Percentiles rank a stretch among this genome's conserved stretches.
Evolutionary conservation across 2,113 vertebrate genomes (phyloP).

Genomic region (Trachemys scripta): DNA sequence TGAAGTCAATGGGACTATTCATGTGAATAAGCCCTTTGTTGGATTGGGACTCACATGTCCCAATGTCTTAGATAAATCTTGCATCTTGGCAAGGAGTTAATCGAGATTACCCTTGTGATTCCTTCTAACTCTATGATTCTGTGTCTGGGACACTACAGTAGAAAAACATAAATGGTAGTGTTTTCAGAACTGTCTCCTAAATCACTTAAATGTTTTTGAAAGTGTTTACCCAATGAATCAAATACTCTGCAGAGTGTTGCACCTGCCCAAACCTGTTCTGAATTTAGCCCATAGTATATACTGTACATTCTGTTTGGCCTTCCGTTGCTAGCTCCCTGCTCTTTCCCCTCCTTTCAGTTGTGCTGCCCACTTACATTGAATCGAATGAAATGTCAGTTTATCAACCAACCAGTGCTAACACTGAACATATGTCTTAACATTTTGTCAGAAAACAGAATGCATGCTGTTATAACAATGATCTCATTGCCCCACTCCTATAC

Average conservation of each 20-base stretch:
- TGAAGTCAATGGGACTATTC: background rate
- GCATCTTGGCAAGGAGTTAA: too few relatives aligned
- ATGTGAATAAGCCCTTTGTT: background rate
- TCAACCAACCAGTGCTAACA: background rate
- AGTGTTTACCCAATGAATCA: background rate
- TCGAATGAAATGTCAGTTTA: background rate
- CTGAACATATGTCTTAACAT: background rate
- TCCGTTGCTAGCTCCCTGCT: background rate
- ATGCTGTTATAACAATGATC: background rate
- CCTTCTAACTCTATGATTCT: too few relatives aligned
- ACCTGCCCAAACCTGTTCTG: background rate
- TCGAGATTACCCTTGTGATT: too few relatives aligned
- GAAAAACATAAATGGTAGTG: background rate
- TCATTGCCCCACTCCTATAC: background rate
- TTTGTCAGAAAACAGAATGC: background rate
- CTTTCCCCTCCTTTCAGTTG: background rate
- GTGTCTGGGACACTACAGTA: background rate
- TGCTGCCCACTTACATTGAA: background rate
- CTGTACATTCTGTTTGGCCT: background rate
- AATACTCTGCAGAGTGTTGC: background rate
- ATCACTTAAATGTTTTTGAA: background rate
- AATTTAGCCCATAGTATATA: background rate
- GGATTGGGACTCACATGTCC: background rate
- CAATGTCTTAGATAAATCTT: too few relatives aligned
- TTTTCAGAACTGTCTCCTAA: background rate